phyloP scores from a whole-genome alignment of 2,888 invertebrate species.

The Nyleta sp. region DNA sequence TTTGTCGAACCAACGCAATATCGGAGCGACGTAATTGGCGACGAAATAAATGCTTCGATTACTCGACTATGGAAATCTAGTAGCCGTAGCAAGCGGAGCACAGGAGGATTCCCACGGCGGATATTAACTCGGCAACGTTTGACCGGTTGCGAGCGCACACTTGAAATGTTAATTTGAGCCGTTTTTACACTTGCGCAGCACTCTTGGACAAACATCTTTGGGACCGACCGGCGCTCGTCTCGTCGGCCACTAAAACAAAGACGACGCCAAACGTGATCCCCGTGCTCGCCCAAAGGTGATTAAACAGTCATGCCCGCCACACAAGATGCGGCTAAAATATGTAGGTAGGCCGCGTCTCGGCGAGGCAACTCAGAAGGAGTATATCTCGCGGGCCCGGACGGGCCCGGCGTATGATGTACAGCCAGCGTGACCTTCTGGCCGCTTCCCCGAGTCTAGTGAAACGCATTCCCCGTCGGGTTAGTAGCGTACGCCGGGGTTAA shows the following conservation, averaged over 20 bases:
- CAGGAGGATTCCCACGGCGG: conserved; percentile 19
- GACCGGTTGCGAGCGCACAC: background rate
- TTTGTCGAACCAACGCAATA: too few species aligned
- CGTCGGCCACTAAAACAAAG: conserved; percentile 38
- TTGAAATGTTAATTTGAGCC: conserved; percentile 35
- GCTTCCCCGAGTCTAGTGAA: conserved; percentile 66
- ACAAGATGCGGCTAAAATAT: conserved; percentile 55
- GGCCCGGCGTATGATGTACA: conserved; percentile 66
- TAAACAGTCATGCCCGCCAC: conserved; percentile 53
- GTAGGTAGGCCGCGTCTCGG: conserved; percentile 29
- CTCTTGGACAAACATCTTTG: conserved; percentile 28
- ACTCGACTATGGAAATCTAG: background rate
- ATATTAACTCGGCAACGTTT: conserved; percentile 15
- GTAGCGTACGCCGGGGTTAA: conserved; percentile 68
- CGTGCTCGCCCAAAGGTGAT: conserved; percentile 42
- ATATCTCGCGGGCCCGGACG: conserved; percentile 39
- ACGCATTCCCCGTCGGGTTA: conserved; percentile 68
- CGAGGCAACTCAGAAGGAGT: conserved; percentile 29
- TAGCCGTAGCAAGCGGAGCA: conserved; percentile 3
- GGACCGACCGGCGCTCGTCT: background rate
- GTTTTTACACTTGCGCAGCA: conserved; percentile 21
- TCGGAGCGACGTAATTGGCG: too few species aligned
- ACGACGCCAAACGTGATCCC: conserved; percentile 31
- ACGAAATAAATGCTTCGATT: too few species aligned
- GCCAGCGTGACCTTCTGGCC: conserved; percentile 68